phyloP scores from a whole-genome alignment of 2,888 invertebrate genomes.

The Stenichneumon culpator region DNA sequence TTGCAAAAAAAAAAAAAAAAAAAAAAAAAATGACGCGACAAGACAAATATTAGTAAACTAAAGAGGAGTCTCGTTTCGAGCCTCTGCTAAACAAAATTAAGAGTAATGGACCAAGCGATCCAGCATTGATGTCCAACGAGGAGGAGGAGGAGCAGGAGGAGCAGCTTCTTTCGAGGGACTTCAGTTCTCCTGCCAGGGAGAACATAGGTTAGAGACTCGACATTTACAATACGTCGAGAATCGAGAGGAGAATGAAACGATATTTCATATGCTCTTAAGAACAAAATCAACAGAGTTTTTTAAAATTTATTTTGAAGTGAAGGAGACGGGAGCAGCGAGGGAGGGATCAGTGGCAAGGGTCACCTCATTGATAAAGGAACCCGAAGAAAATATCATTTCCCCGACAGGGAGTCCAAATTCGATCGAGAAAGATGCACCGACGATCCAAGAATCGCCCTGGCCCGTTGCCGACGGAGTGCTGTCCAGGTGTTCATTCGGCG shows the following conservation, averaged over 20 bases:
- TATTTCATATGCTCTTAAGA: too few relatives aligned
- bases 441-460: conserved; percentile 35
- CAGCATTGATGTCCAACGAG: conserved; percentile 79
- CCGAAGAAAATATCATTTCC: conserved; percentile 16
- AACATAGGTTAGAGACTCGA: conserved; percentile 75
- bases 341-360: conserved; percentile 28
- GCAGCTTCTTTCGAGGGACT: conserved; percentile 56
- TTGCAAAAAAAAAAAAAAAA: background rate
- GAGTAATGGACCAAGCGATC: conserved; percentile 46
- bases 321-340: conserved; percentile 10
- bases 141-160: conserved; percentile 71
- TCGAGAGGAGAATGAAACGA: background rate
- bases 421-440: conserved; percentile 15
- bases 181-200: conserved; percentile 52
- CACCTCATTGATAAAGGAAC: conserved; percentile 20
- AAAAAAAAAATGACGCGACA: background rate
- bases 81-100: conserved; percentile 35
- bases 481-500: conserved; percentile 11
- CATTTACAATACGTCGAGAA: background rate
- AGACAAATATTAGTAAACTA: conserved; percentile 4
- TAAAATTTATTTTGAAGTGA: background rate
- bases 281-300: too few relatives aligned
- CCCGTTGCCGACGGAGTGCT: conserved; percentile 3
- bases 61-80: background rate
- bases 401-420: conserved; percentile 28